These are phyloP conservation scores for Rhopalosiphum nymphaeae DNA, from an alignment of 2,888 invertebrate species.

Conservation along the genomic window DNA sequence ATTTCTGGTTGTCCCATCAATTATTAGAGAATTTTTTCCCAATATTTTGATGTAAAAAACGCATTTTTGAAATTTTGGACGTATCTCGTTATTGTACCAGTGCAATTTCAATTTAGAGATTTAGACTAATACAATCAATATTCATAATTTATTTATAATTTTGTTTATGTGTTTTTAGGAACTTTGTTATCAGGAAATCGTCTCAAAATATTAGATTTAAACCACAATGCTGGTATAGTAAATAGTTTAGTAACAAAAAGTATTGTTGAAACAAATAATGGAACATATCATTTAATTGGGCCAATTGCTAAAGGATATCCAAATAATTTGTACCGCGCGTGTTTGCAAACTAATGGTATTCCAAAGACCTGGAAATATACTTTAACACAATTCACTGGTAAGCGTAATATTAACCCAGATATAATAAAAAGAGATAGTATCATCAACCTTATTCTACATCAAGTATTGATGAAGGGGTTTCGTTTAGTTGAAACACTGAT, in stretches of 20 bases:
- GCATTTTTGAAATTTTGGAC: no score
- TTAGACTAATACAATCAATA: neutral
- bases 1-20: no score
- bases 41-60: no score
- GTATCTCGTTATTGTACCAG: no score
- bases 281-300: neutral
- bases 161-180: neutral
- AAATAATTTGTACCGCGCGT: neutral
- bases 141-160: neutral
- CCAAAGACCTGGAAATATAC: neutral
- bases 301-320: neutral
- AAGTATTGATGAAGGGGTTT: neutral
- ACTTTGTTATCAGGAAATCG: neutral
- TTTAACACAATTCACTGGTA: neutral
- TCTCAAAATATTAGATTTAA: neutral
- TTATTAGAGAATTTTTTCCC: no score
- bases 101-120: neutral
- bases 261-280: neutral
- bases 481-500: rapidly evolving
- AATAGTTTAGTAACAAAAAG: neutral
- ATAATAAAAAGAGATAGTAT: no score
- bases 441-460: no score
- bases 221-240: neutral
- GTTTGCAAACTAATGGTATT: neutral
- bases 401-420: neutral